A percentile compares a stretch with the other conserved stretches of the same genome.
These are phyloP conservation scores for Dascillus cervinus DNA, from an alignment of 2,888 invertebrate species.

Conservation along the genomic window DNA sequence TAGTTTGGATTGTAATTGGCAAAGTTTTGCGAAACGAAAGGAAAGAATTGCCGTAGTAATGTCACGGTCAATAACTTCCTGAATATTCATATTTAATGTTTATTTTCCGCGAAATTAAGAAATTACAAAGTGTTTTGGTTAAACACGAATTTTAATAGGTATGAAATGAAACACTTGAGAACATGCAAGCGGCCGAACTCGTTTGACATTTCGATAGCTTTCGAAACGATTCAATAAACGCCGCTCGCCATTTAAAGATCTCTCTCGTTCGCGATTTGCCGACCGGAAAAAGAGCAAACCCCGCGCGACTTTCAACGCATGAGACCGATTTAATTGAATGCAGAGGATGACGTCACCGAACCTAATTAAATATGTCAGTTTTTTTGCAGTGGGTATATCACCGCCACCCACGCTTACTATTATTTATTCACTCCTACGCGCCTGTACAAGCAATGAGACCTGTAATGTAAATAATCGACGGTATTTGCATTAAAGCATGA, in stretches of 20 bases:
- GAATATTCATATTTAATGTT: too few species aligned
- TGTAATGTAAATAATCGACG: slow-evolving; percentile 14
- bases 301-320: background rate
- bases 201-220: slow-evolving; percentile 2
- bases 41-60: too few species aligned
- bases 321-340: background rate
- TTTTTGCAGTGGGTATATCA: slow-evolving; percentile 8
- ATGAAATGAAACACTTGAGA: slow-evolving; percentile 7
- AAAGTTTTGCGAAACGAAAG: too few species aligned
- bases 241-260: background rate
- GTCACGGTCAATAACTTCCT: too few species aligned
- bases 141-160: slow-evolving; percentile 6
- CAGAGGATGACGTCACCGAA: slow-evolving; percentile 6
- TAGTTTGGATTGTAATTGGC: too few species aligned
- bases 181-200: too few species aligned
- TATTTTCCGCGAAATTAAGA: slow-evolving; percentile 7
- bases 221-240: background rate
- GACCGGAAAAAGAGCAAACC: background rate
- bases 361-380: slow-evolving; percentile 12
- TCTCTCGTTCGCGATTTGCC: too few species aligned
- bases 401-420: slow-evolving; percentile 9
- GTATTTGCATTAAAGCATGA: slow-evolving; percentile 13
- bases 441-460: slow-evolving; percentile 11
- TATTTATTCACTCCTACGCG: slow-evolving; percentile 14
- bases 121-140: slow-evolving; percentile 3